phyloP scores from a whole-genome alignment of 2,888 invertebrate genomes.

The Cheiracanthium punctorium region DNA sequence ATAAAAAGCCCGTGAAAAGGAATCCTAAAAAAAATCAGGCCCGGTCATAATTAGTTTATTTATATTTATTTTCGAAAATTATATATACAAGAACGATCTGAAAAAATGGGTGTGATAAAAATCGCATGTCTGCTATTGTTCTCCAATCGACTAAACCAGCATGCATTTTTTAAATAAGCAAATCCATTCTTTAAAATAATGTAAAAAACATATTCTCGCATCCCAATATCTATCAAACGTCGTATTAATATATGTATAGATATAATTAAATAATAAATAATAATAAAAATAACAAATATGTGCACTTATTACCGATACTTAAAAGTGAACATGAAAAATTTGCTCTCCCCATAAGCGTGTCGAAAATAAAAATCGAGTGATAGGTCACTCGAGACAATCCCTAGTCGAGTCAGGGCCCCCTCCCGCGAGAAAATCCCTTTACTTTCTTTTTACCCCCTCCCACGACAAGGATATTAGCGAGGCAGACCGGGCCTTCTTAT shows the following conservation, averaged over 20 bases:
- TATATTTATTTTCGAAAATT: too few relatives aligned
- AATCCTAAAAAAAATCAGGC: too few relatives aligned
- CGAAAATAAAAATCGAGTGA: conserved; percentile 68
- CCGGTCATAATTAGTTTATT: too few relatives aligned
- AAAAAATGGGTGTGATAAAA: too few relatives aligned
- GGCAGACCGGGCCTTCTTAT: conserved; percentile 66
- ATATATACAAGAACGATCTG: too few relatives aligned
- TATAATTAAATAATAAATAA: too few relatives aligned
- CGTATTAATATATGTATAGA: too few relatives aligned
- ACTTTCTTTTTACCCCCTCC: conserved; percentile 21
- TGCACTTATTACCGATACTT: conserved; percentile 36
- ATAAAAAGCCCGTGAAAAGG: too few relatives aligned
- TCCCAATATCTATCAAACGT: background rate
- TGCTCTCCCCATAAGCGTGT: conserved; percentile 52
- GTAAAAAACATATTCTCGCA: background rate
- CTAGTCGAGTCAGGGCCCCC: conserved; percentile 60
- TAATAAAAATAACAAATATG: conserved; percentile 18
- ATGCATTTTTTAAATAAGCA: too few relatives aligned
- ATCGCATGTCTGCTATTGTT: too few relatives aligned
- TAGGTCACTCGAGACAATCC: conserved; percentile 70
- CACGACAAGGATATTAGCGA: conserved; percentile 70
- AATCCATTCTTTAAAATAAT: too few relatives aligned
- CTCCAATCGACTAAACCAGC: conserved; percentile 36
- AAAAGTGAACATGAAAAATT: conserved; percentile 31
- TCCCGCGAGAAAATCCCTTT: conserved; percentile 51